Percentiles rank a stretch among this genome's conserved stretches.
phyloP scores from a whole-genome alignment of 1,140 invertebrate species.

The Bombus cullumanus region DNA sequence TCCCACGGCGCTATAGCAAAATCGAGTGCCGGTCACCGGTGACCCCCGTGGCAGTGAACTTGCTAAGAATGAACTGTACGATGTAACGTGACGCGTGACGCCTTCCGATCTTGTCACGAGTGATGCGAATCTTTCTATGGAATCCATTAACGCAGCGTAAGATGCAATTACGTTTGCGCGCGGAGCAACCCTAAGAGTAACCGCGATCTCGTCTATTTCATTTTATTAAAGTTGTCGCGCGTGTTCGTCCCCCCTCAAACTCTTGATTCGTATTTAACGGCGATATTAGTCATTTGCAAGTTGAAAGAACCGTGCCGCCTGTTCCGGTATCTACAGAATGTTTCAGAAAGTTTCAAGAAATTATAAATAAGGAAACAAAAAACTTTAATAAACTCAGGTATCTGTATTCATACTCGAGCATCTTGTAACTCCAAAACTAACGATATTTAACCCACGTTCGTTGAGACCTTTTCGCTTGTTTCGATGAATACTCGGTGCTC shows the following conservation, averaged over 20 bases:
- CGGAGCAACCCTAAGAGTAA: not conserved
- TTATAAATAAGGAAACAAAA: too few species aligned
- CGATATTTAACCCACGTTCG: too few species aligned
- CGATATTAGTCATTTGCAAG: not conserved
- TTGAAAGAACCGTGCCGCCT: not conserved
- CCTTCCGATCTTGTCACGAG: not conserved
- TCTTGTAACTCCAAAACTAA: not conserved
- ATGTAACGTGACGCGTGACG: not conserved
- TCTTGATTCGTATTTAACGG: slow-evolving; percentile 19
- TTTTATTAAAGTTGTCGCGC: slow-evolving; percentile 8
- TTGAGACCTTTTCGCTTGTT: too few species aligned
- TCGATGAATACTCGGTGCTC: too few species aligned
- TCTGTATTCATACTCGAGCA: not conserved
- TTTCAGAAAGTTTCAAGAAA: too few species aligned
- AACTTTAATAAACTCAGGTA: too few species aligned
- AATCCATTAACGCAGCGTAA: slow-evolving; percentile 4
- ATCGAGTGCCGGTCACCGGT: too few species aligned
- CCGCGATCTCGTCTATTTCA: slow-evolving; percentile 5
- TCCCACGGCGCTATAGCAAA: too few species aligned
- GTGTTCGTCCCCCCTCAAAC: not conserved
- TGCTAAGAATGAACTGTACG: not conserved
- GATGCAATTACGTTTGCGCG: slow-evolving; percentile 41
- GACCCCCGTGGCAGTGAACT: too few species aligned
- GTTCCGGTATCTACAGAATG: not conserved
- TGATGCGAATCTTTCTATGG: slow-evolving; percentile 13